Conservation (phyloP, 1,140 invertebrate species). For the Paracyclopina nana region DNA sequence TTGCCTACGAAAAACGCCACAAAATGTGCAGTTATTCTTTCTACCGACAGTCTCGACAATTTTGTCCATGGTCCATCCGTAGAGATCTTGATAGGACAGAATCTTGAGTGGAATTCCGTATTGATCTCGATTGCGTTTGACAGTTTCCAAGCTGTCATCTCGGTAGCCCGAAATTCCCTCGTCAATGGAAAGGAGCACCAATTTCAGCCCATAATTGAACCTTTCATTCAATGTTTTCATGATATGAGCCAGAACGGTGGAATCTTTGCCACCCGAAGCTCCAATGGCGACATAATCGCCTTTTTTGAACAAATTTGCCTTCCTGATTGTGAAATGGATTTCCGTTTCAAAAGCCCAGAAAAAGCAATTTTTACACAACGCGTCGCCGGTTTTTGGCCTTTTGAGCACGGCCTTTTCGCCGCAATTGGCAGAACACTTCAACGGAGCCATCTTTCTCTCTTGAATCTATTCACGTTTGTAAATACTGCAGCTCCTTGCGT, state of each 20-base stretch:
- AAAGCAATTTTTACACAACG: constrained; percentile 87
- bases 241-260: constrained; percentile 82
- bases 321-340: constrained; percentile 78
- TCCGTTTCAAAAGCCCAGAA: constrained; percentile 85
- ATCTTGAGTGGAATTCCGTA: constrained; percentile 88
- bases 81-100: constrained; percentile 90
- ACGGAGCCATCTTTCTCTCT: no score
- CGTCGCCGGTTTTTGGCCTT: constrained; percentile 69
- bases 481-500: no score
- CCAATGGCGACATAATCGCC: constrained; percentile 80
- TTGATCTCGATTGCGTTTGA: constrained; percentile 78
- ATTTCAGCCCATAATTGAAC: constrained; percentile 72
- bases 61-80: constrained; percentile 98
- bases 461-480: no score
- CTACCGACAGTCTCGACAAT: constrained; percentile 48
- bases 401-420: not conserved
- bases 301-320: constrained; percentile 55
- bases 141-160: constrained; percentile 93
- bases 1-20: constrained; percentile 88
- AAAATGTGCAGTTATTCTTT: constrained; percentile 98
- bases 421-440: not conserved
- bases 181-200: constrained; percentile 72
- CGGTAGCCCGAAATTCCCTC: constrained; percentile 52
- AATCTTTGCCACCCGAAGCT: constrained; percentile 97
- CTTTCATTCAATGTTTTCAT: constrained; percentile 77